These are phyloP conservation scores for Drosophila asahinai DNA, from an alignment of 1,140 invertebrate species.

Conservation along the genomic window DNA sequence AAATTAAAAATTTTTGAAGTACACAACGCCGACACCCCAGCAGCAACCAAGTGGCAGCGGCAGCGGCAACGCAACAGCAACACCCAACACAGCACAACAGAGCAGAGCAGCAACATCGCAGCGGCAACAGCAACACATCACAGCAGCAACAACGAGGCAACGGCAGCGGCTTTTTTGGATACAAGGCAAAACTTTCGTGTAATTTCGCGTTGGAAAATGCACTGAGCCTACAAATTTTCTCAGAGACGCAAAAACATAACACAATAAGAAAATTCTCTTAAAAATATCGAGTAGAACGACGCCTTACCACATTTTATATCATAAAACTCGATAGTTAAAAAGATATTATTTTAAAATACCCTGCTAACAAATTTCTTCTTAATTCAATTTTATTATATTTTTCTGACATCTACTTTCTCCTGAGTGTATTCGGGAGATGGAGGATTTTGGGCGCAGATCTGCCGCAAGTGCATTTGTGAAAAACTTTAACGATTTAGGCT, in stretches of 20 bases:
- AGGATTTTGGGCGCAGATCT: slow-evolving; percentile 37
- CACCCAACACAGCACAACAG: slow-evolving; percentile 11
- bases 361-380: no score
- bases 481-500: slow-evolving; percentile 84
- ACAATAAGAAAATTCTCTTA: background rate
- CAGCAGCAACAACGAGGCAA: no score
- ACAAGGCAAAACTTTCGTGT: slow-evolving; percentile 78
- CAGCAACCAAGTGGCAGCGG: slow-evolving; percentile 49
- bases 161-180: slow-evolving; percentile 62
- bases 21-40: slow-evolving; percentile 65
- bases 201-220: slow-evolving; percentile 60
- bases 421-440: background rate
- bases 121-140: slow-evolving; percentile 33
- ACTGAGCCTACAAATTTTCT: background rate
- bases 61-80: slow-evolving; percentile 30
- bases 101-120: slow-evolving; percentile 18
- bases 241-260: no score
- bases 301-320: no score
- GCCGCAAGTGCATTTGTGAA: slow-evolving; percentile 80
- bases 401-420: no score
- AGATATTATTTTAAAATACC: no score
- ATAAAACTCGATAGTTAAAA: no score
- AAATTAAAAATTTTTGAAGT: slow-evolving; percentile 84
- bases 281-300: background rate
- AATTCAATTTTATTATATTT: no score